Evolutionary conservation across 2,888 invertebrate species (phyloP), one percentile per base, ranked within the genome.

Genomic region (Sturmia bella): DNA sequence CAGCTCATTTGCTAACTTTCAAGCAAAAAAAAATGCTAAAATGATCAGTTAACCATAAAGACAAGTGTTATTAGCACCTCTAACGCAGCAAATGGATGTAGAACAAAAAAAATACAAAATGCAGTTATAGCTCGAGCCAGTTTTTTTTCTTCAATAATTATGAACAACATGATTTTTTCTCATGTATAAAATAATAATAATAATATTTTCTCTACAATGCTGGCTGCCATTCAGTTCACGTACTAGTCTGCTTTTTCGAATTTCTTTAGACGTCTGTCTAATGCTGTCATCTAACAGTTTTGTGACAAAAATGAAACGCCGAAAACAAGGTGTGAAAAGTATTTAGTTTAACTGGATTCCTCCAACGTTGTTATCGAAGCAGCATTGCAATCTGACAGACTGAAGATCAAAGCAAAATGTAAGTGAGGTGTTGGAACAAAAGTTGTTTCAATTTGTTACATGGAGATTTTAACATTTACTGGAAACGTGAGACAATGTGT

Each of bases 271-370:
- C 52, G 13, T 45, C 59, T 21, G 13, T 45, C 59, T 21, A 52
- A 54, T 6, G 50, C 11, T 57, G 68, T 59, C 76, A 54, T 61
- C 61, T 69, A 17, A 45, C 15, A 63, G 41, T 54, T 52, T 21
- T 45, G 27, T 66, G 17, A 48, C 9, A 17, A 39, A 50, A 54
- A 17, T 19, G 21, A 32, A 52, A 21, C 21, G 45, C 64, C 75
- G 57, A 66, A 75, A 75, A 66, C 66, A 50, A 66, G 75, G 75
- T 75, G 75, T 75, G 75, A 66, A 75, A 75, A 66, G 27, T 48
- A 64, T 73, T 63, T 37, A 24, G 21, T 72, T 43, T 21, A 61
- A 50, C 43, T 27, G 27, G 43, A 57, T 43, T 3, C 32, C 9
- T 32, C 32, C 5, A 7, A 70, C 17, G 27, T 52, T n/a, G 27